phyloP scores from a whole-genome alignment of 2,113 vertebrate genomes.

The Lynx canadensis region DNA sequence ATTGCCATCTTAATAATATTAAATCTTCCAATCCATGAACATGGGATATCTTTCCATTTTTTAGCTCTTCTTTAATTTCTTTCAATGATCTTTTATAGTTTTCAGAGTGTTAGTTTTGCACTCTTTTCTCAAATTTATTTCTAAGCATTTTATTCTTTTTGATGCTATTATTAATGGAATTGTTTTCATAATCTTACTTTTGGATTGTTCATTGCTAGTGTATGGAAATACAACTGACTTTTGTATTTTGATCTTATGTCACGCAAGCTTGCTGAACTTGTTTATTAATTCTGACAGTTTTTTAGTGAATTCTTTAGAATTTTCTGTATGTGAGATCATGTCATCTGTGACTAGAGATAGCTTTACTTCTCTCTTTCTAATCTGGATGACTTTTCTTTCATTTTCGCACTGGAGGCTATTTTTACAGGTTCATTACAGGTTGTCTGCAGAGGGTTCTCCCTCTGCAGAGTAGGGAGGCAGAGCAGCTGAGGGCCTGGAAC shows the following conservation, averaged over 20 bases:
- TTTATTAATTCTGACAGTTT: background rate
- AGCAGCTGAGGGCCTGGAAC: too few relatives aligned
- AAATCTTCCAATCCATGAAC: background rate
- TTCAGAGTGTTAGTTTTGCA: background rate
- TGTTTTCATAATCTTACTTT: constrained; percentile 2
- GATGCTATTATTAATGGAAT: background rate
- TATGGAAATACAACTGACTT: background rate
- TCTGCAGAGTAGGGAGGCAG: background rate
- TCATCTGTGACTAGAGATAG: background rate
- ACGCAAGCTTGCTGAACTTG: background rate
- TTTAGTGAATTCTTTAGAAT: background rate
- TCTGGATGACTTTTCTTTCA: background rate
- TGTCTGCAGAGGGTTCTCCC: background rate
- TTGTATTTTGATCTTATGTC: background rate
- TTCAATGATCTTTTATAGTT: background rate
- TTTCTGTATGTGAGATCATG: background rate
- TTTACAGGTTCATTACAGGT: background rate
- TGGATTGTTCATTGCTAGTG: background rate
- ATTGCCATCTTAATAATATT: background rate
- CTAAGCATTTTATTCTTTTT: background rate
- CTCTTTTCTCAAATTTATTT: background rate
- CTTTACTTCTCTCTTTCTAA: background rate
- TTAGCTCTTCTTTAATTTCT: background rate
- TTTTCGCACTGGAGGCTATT: background rate
- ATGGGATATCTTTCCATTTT: background rate